phyloP scores from a whole-genome alignment of 2,888 invertebrate species.

The Eremobia ochroleuca region DNA sequence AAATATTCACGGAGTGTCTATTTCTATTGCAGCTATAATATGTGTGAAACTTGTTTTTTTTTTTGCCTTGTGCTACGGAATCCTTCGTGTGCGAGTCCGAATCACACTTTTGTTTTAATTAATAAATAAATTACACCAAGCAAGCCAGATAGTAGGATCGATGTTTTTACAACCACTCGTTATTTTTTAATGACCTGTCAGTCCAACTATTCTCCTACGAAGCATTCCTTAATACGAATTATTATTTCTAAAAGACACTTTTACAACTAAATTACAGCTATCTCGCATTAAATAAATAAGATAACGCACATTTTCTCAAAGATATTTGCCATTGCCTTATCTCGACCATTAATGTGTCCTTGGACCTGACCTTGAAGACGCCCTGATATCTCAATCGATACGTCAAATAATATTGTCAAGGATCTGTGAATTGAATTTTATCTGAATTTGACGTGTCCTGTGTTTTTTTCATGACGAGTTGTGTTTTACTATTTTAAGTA shows the following conservation, averaged over 20 bases:
- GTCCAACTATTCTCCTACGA: not conserved
- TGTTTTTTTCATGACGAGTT: not conserved
- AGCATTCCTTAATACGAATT: constrained; percentile 1
- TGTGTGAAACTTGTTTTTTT: no score
- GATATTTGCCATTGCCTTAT: constrained; percentile 12
- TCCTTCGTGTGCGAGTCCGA: no score
- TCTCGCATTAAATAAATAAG: constrained; percentile 43
- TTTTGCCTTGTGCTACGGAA: no score
- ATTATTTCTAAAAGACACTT: constrained; percentile 30
- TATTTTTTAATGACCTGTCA: not conserved
- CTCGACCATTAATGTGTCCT: constrained; percentile 17
- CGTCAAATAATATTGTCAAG: not conserved
- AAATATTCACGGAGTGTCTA: no score
- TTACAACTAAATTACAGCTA: constrained; percentile 12
- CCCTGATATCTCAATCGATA: constrained; percentile 22
- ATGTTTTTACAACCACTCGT: not conserved
- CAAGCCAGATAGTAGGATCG: not conserved
- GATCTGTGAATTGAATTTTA: not conserved
- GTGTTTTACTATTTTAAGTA: constrained; percentile 4
- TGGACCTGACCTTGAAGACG: constrained; percentile 6
- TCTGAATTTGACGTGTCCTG: not conserved
- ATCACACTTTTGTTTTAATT: not conserved
- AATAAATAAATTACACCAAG: not conserved
- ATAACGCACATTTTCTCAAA: constrained; percentile 35
- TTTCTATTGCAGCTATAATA: no score